Conservation (phyloP, 2,113 vertebrate genomes). For the Lanius collurio region DNA sequence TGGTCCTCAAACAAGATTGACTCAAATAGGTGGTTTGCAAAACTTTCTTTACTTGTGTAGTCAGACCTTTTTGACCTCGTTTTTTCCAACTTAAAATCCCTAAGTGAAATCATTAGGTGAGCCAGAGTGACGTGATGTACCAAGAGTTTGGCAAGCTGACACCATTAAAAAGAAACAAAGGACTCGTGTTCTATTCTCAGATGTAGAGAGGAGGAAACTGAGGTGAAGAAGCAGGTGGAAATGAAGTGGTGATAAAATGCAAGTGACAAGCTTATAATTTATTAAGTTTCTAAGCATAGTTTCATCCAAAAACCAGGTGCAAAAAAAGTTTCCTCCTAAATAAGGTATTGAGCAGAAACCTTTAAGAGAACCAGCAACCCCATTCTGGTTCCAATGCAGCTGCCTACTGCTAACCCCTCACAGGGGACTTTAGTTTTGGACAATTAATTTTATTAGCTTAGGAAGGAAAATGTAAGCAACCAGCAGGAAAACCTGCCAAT, state of each 20-base stretch:
- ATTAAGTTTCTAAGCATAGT: constrained; percentile 4
- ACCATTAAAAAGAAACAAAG: not conserved
- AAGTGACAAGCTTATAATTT: not conserved
- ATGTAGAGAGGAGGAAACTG: not conserved
- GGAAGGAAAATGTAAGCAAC: not conserved
- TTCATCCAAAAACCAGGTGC: not conserved
- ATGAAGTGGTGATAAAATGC: not conserved
- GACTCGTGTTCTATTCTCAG: not conserved
- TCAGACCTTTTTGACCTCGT: not conserved
- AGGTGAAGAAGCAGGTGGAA: not conserved
- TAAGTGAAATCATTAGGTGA: not conserved
- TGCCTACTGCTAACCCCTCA: not conserved
- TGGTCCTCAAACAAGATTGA: not conserved
- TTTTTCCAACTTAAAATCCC: not conserved
- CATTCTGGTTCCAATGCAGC: not conserved
- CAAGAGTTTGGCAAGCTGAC: not conserved
- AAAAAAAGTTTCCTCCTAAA: not conserved
- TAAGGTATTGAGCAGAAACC: not conserved
- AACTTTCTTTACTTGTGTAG: not conserved
- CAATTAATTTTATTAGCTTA: constrained; percentile 46
- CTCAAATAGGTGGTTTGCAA: not conserved
- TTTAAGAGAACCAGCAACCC: not conserved
- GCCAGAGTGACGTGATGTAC: not conserved
- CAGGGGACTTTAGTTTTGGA: constrained; percentile 1
- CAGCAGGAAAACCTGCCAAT: not conserved